These are phyloP conservation scores for Platysternon megacephalum DNA, from an alignment of 2,113 vertebrate species.

Conservation along the genomic window DNA sequence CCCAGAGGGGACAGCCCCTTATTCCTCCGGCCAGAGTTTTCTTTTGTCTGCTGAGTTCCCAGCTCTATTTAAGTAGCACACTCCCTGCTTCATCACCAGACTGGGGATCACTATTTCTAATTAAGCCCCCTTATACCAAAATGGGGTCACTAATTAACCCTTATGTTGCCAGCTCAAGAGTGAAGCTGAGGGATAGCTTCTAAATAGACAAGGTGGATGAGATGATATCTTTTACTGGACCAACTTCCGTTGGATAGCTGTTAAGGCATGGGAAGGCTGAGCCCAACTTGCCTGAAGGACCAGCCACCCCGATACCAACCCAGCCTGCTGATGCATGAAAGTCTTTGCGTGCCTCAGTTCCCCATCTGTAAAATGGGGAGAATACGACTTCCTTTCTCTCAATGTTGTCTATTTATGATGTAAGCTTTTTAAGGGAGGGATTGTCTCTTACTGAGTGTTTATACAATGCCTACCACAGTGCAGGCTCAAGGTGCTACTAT, in stretches of 20 bases:
- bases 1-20: neutral
- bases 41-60: neutral
- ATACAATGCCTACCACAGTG: neutral
- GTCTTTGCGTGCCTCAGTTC: neutral
- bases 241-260: neutral
- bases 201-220: neutral
- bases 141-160: neutral
- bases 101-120: neutral
- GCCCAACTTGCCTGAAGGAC: neutral
- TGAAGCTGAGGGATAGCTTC: neutral
- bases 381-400: neutral
- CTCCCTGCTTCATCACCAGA: neutral
- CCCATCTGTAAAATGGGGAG: neutral
- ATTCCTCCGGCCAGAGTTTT: neutral
- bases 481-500: neutral
- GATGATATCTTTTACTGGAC: neutral
- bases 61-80: neutral
- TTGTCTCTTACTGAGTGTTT: neutral
- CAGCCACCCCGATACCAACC: neutral
- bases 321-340: neutral
- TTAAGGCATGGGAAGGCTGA: neutral
- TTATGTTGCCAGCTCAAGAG: neutral
- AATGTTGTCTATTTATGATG: neutral
- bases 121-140: neutral
- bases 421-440: neutral